Evolutionary conservation across 92 coral and sea anemone species (phyloP).

Genomic region (Chrysogorgia sp.): DNA sequence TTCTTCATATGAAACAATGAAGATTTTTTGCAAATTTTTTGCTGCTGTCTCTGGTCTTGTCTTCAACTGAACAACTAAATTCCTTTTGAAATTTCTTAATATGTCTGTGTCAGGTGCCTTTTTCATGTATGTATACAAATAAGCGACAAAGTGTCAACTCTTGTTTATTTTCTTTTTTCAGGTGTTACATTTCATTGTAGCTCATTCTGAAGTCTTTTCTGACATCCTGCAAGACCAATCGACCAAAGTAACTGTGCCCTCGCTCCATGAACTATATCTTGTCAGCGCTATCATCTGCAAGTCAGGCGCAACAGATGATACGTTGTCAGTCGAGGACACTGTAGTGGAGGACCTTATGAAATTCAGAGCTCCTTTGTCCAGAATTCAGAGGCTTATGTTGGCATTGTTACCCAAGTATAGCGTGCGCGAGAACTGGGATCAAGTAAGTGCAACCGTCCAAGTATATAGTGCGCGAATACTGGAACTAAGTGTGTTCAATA

Average conservation of each 20-base stretch:
- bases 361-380: constrained; percentile 89
- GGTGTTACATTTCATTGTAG: constrained; percentile 83
- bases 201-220: constrained; percentile 90
- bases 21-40: too few species aligned
- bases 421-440: constrained; percentile 87
- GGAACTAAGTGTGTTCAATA: too few species aligned
- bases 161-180: constrained; percentile 22
- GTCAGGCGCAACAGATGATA: constrained; percentile 81
- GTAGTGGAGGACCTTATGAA: constrained; percentile 77
- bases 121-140: background rate
- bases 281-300: constrained; percentile 93
- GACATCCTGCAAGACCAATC: constrained; percentile 92
- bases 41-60: too few species aligned
- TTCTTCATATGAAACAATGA: too few species aligned
- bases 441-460: too few species aligned
- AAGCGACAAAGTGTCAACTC: background rate
- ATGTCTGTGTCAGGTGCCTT: too few species aligned
- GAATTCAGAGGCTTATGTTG: constrained; percentile 89
- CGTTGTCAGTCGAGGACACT: constrained; percentile 68
- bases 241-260: constrained; percentile 65
- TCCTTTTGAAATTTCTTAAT: too few species aligned
- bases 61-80: too few species aligned
- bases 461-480: too few species aligned
- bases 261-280: constrained; percentile 91
- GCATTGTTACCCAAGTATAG: constrained; percentile 89